phyloP scores from a whole-genome alignment of 1,140 invertebrate genomes.

The Aphaenogaster floridana region DNA sequence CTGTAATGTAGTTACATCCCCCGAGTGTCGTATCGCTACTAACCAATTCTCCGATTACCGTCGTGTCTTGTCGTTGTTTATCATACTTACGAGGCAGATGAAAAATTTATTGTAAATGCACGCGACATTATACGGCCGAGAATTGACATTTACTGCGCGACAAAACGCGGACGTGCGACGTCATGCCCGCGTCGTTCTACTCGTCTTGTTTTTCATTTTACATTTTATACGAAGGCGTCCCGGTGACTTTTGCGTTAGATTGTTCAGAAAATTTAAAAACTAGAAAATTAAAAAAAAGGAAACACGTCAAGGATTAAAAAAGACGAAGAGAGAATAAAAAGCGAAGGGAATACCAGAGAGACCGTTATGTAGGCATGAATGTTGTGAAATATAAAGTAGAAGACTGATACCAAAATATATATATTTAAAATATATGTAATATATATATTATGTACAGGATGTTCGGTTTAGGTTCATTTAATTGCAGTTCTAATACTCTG shows the following conservation, averaged over 20 bases:
- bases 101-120: slow-evolving; percentile 29
- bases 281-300: neutral
- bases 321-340: neutral
- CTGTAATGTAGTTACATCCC: slow-evolving; percentile 81
- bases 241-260: slow-evolving; percentile 8
- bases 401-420: neutral
- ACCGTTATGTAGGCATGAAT: slow-evolving; percentile 12
- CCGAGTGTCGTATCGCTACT: slow-evolving; percentile 75
- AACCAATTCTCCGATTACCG: slow-evolving; percentile 64
- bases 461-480: neutral
- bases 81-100: slow-evolving; percentile 16
- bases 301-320: neutral
- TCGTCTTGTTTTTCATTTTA: neutral
- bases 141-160: slow-evolving; percentile 3
- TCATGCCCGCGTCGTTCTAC: neutral
- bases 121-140: neutral
- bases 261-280: neutral
- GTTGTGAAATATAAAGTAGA: slow-evolving; percentile 22
- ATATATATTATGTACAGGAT: neutral
- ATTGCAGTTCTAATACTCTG: slow-evolving; percentile 11
- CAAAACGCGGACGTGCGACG: neutral
- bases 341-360: neutral
- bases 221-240: slow-evolving; percentile 1
- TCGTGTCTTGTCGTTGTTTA: slow-evolving; percentile 64
- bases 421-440: neutral